These are phyloP conservation scores for Chelon labrosus DNA, from an alignment of 2,797 vertebrate genomes.

Conservation along the genomic window DNA sequence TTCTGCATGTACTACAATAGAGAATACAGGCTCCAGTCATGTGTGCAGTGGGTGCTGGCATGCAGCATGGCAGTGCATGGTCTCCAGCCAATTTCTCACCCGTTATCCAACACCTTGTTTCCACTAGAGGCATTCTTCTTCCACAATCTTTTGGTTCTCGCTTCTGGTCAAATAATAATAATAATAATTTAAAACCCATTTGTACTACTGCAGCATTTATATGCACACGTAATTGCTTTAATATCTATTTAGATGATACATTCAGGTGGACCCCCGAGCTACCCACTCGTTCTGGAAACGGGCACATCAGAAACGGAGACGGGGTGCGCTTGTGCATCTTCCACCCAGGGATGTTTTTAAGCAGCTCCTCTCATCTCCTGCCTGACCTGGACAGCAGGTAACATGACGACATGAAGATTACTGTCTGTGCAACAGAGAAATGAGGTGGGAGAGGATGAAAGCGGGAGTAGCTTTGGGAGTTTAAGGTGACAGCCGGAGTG, in stretches of 20 bases:
- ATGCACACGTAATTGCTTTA: not conserved
- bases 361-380: constrained; percentile 45
- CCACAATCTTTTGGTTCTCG: too few relatives aligned
- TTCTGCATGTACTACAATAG: not conserved
- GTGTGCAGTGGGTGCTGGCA: not conserved
- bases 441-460: constrained; percentile 51
- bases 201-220: too few relatives aligned
- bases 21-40: not conserved
- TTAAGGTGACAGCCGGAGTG: constrained; percentile 19
- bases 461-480: constrained; percentile 29
- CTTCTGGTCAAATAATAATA: too few relatives aligned
- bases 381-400: constrained; percentile 49
- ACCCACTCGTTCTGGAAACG: not conserved
- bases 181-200: too few relatives aligned
- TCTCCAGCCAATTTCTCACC: not conserved
- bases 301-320: not conserved
- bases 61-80: not conserved
- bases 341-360: constrained; percentile 25
- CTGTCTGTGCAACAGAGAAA: constrained; percentile 47
- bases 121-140: too few relatives aligned
- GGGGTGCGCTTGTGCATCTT: constrained; percentile 14
- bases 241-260: not conserved
- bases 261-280: not conserved
- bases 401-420: constrained; percentile 61
- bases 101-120: too few relatives aligned